Evolutionary conservation across 2,888 invertebrate genomes (phyloP).

Genomic region (Mimumesa dahlbomi): DNA sequence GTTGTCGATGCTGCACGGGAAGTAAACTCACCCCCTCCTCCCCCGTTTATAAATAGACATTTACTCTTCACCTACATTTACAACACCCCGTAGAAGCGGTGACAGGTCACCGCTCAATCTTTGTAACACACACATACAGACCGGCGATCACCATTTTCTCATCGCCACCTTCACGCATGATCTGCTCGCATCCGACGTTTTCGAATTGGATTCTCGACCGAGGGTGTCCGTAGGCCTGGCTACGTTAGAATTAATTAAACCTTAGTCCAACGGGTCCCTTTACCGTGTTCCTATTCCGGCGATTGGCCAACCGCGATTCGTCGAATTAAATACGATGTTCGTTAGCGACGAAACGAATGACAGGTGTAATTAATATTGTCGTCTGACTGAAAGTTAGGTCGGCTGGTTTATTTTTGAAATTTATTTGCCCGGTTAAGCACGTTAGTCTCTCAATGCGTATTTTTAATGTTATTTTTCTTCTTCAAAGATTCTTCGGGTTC

Average conservation of each 20-base stretch:
- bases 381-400: no score
- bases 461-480: no score
- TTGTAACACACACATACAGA: constrained; percentile 54
- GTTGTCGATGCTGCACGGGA: constrained; percentile 57
- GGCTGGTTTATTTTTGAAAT: no score
- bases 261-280: not conserved
- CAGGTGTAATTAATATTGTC: no score
- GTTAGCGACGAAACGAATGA: no score
- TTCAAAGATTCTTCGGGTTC: no score
- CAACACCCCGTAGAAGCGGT: constrained; percentile 80
- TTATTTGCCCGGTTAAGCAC: no score
- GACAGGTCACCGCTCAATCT: constrained; percentile 81
- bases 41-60: constrained; percentile 76
- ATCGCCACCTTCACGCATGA: constrained; percentile 65
- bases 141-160: constrained; percentile 56
- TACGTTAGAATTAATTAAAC: constrained; percentile 53
- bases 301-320: no score
- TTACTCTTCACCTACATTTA: constrained; percentile 79
- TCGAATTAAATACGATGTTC: no score
- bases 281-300: no score
- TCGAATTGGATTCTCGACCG: constrained; percentile 60
- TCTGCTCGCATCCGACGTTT: constrained; percentile 55
- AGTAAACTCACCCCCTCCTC: constrained; percentile 47
- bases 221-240: constrained; percentile 36
- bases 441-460: no score